Evolutionary conservation across 2,888 invertebrate genomes (phyloP), one percentile per base, ranked within the genome.

Genomic region (Drosophila anceps): DNA sequence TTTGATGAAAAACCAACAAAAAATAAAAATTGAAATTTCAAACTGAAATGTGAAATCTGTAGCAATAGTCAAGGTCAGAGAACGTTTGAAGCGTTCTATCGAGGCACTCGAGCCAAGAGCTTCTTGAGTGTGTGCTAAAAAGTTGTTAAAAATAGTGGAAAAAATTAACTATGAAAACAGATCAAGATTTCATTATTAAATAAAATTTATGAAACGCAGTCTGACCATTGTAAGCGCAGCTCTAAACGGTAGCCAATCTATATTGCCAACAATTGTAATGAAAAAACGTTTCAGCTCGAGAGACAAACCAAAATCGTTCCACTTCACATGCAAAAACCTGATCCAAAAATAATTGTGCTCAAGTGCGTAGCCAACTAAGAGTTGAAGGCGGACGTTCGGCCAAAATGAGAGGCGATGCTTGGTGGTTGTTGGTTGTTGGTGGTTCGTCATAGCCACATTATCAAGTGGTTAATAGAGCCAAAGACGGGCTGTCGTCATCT

Each of bases 381-480:
- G 54, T 27, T 60, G 86, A 66, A 81, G 84, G 84, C 84, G 86
- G 69, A 78, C 73, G 58, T 67, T 67, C 65, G 27, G 62, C 50
- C 48, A 59, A 64, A 64, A 20, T 33, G 67, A 13, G 33, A 20
- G 35, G 13, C 51, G 44, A 55, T 73, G 54, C 44, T 59, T 37
- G 58, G 18, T 37, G 51, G 60, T 13, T 68, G 51, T 72, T 37
- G 51, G 60, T 13, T 68, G 51, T 72, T 60, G 66, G 12, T 31
- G 65, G 61, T 27, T 70, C 70, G 66, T 64, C 53, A 68, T 66
- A 57, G 73, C 66, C 73, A 78, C 69, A 76, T 68, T 58, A 59
- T 69, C 61, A 77, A 89, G 89, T 87, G 89, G 87, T 75, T 76
- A 80, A 79, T 73, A 84, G 76, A 82, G 76, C 67, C 66, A 63